These are phyloP conservation scores for Philereme transversata DNA, from an alignment of 2,888 invertebrate species.

Conservation along the genomic window DNA sequence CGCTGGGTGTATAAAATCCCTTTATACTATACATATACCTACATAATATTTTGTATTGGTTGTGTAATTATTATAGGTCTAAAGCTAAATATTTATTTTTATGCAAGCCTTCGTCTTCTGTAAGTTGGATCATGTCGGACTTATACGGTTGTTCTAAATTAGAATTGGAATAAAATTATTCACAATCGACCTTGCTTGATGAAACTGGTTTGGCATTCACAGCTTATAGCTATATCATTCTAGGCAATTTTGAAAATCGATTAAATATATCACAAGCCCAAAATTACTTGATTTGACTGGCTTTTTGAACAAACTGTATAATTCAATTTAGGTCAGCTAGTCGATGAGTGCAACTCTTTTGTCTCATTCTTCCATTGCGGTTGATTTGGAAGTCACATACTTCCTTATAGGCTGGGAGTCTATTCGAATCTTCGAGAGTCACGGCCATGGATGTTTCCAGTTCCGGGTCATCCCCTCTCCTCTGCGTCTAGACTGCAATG, in stretches of 20 bases:
- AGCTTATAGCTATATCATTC: conserved; percentile 60
- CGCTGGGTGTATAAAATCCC: not conserved
- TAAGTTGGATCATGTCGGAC: conserved; percentile 29
- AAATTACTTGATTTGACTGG: not conserved
- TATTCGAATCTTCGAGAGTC: conserved; percentile 50
- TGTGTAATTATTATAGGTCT: conserved; percentile 9
- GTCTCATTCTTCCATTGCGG: conserved; percentile 11
- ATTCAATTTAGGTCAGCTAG: not conserved
- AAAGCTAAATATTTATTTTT: conserved; percentile 13
- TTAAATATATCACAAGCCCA: conserved; percentile 3
- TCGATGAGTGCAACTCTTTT: not conserved
- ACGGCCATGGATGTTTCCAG: conserved; percentile 61
- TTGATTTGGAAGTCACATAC: conserved; percentile 6
- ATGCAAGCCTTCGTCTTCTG: conserved; percentile 14
- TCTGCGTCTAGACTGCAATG: conserved; percentile 62
- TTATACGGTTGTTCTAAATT: conserved; percentile 45
- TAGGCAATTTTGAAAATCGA: conserved; percentile 40
- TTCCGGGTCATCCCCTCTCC: conserved; percentile 73
- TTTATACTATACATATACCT: not conserved
- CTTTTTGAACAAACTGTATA: not conserved
- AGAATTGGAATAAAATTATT: conserved; percentile 62
- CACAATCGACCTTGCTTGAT: conserved; percentile 68
- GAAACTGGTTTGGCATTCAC: conserved; percentile 75
- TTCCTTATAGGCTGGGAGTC: conserved; percentile 23
- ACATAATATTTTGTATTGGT: not conserved